These are phyloP conservation scores for Mormyrus iriodes DNA, from an alignment of 2,113 vertebrate genomes.

Conservation along the genomic window DNA sequence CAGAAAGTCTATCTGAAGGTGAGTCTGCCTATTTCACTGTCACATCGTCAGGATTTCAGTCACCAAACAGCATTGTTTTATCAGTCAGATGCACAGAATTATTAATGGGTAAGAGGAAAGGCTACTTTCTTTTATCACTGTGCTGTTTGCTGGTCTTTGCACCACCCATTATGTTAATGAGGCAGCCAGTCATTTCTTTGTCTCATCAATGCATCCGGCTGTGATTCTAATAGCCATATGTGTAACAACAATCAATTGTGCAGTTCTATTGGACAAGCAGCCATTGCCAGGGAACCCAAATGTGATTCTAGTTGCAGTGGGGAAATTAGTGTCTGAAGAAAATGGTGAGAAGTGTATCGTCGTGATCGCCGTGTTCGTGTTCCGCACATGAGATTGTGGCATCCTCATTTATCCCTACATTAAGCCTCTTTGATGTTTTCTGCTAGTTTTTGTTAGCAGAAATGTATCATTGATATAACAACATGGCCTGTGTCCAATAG, in stretches of 20 bases:
- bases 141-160: not conserved
- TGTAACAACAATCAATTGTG: not conserved
- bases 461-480: not conserved
- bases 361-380: not conserved
- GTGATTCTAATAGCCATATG: not conserved
- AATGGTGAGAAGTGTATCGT: conserved; percentile 37
- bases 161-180: not conserved
- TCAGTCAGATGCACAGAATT: not conserved
- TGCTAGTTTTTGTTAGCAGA: not conserved
- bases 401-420: not conserved
- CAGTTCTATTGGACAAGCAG: conserved; percentile 28
- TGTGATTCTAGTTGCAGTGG: conserved; percentile 56
- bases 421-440: not conserved
- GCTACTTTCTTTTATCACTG: not conserved
- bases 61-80: not conserved
- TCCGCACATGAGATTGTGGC: not conserved
- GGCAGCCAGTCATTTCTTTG: not conserved
- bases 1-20: not conserved
- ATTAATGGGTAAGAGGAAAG: not conserved
- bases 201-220: not conserved
- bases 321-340: conserved; percentile 50
- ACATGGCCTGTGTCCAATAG: not conserved
- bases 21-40: not conserved
- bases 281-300: conserved; percentile 58
- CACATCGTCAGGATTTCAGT: not conserved